Conservation (phyloP, 2,888 invertebrate species). For the Nephrotoma guestfalica region DNA sequence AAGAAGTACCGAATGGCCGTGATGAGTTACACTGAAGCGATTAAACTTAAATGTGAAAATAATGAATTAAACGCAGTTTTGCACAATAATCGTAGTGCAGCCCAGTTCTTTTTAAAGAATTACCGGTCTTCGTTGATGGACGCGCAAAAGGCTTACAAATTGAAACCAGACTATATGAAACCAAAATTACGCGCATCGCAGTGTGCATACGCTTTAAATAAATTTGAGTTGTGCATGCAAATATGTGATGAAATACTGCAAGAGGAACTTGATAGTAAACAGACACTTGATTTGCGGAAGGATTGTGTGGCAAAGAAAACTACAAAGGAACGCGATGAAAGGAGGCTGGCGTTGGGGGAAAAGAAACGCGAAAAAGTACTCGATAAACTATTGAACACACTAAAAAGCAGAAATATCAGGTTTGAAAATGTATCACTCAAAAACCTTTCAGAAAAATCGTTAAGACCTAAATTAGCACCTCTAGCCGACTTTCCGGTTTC, state of each 20-base stretch:
- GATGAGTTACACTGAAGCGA: conserved; percentile 76
- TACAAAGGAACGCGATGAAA: conserved; percentile 28
- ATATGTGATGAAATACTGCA: conserved; percentile 55
- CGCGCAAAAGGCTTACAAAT: conserved; percentile 59
- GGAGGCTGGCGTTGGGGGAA: conserved; percentile 34
- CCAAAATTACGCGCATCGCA: conserved; percentile 60
- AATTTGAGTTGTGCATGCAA: conserved; percentile 54
- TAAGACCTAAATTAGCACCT: conserved; percentile 48
- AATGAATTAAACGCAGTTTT: conserved; percentile 62
- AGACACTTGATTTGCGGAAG: conserved; percentile 37
- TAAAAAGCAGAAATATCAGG: conserved; percentile 36
- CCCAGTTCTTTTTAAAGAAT: conserved; percentile 73
- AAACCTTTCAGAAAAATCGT: conserved; percentile 15
- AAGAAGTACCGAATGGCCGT: conserved; percentile 87
- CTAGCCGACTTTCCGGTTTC: conserved; percentile 48
- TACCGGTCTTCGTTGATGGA: conserved; percentile 61
- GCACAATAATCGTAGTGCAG: conserved; percentile 84
- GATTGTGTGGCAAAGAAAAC: conserved; percentile 31
- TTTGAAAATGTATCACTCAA: conserved; percentile 35
- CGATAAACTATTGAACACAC: conserved; percentile 5
- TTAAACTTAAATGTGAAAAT: conserved; percentile 56
- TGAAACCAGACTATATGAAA: conserved; percentile 64
- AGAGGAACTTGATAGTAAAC: conserved; percentile 39
- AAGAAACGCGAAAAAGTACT: background rate
- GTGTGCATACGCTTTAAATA: conserved; percentile 48